Evolutionary conservation across 2,888 invertebrate species (phyloP), one percentile per base, ranked within the genome.

Genomic region (Epistrophella euchroma): DNA sequence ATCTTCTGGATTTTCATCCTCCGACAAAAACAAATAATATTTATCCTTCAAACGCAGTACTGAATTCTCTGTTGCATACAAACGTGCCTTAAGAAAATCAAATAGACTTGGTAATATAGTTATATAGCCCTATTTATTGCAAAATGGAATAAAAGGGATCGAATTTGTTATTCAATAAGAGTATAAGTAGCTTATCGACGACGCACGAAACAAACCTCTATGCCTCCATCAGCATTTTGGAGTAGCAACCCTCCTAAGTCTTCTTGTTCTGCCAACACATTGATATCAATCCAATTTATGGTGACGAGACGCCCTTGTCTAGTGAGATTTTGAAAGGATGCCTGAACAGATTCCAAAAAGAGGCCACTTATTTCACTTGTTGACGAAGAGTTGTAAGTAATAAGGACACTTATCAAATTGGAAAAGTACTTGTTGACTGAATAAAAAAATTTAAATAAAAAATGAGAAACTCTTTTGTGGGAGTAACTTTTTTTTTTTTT

Each of bases 31-130:
- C 75, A 92, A 88, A 88, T 92, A 91, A 64, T 89, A 88, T 88
- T 91, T 91, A 88, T 92, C 92, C 89, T 91, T 91, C 28, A 92
- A 89, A 32, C 92, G 88, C 60, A 91, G 88, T 58, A 90, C 88
- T 28, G 91, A 90, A 60, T 90, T 89, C 35, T 92, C 91, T 17
- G 91, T 92, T 86, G 91, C 91, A 90, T 88, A 91, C 87, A 91
- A 90, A 71, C 92, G 91, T 5, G 91, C 91, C 71, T 89, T 89
- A 4, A 92, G 79, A 82, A 92, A 92, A 11, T 52, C 58, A 55
- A 80, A 75, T 6, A 91, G 90, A 68, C 90, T 88, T 50, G 89
- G 73, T 68, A 92, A 87, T 19, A 92, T 88, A 40, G 91, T 90
- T 58, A 92, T 91, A 75, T 91, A 92, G 15, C 92, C 92, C 92